phyloP scores from a whole-genome alignment of 2,888 invertebrate species.

The Atethmia centrago region DNA sequence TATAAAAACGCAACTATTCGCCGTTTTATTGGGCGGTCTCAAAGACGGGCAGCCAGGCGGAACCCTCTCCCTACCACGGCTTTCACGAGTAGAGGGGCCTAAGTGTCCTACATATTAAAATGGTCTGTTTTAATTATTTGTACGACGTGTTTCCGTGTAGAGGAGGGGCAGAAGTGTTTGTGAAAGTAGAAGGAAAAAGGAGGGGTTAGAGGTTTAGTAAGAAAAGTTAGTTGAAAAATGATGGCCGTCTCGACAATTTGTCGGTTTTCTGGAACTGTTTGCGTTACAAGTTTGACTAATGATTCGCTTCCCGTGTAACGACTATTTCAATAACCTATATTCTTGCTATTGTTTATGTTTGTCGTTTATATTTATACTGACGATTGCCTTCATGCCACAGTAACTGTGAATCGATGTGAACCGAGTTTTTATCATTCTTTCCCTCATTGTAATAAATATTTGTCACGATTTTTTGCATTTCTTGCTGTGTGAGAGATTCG shows the following conservation, averaged over 20 bases:
- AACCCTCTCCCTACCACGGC: conserved; percentile 56
- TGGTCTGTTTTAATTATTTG: conserved; percentile 45
- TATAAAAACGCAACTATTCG: conserved; percentile 53
- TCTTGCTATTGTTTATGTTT: background rate
- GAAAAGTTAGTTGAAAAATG: conserved; percentile 1
- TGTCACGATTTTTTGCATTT: background rate
- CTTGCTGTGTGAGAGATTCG: background rate
- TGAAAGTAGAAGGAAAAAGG: conserved; percentile 2
- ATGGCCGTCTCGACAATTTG: background rate
- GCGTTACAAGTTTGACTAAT: background rate
- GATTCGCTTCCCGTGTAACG: background rate
- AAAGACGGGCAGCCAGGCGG: conserved; percentile 46
- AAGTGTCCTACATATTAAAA: conserved; percentile 46
- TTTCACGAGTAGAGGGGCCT: conserved; percentile 58
- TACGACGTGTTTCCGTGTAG: conserved; percentile 32
- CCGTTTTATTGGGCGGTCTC: conserved; percentile 60
- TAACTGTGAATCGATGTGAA: conserved; percentile 5
- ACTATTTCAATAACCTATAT: too few relatives aligned
- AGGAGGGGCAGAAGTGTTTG: conserved; percentile 20
- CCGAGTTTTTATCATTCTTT: background rate
- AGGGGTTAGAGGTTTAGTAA: background rate
- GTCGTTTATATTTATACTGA: background rate
- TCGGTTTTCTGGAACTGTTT: background rate
- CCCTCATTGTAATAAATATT: background rate
- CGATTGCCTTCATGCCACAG: background rate